Evolutionary conservation across 2,888 invertebrate species (phyloP), one percentile per base, ranked within the genome.

Genomic region (Zaprionus lineosus): DNA sequence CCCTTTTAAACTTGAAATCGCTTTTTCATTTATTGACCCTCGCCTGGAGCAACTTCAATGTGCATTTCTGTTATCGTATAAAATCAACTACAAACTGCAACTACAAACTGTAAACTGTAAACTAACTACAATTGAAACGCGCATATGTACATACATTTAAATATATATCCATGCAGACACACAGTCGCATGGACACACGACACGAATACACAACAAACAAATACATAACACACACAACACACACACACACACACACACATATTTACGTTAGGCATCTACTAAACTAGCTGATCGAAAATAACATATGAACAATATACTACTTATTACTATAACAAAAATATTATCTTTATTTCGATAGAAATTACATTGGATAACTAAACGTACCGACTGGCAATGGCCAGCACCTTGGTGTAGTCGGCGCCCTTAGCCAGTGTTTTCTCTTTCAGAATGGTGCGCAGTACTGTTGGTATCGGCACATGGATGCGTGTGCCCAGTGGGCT

Each of bases 401-500:
- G 90, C 40, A 99, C 90, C 91, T 98, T 98, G 0, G 98, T 97
- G 87, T 97, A 97, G 91, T 97, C 97, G 0, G 95, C 95, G 11
- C 95, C 95, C 89, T 97, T 97, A 0, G 93, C 91, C 57, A 93
- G 92, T 0, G 95, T 95, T 86, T 94, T 94, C 75, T 95, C 93
- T 88, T 95, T 96, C 24, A 97, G 91, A 61, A 96, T 94, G 6
- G 95, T 96, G 48, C 98, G 91, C 40, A 98, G 91, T 60, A 95
- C 92, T 2, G 97, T 95, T 0, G 99, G 99, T 62, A 99, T 95
- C 0, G 99, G 99, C 1, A 96, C 97, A 79, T 96, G 95, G 74
- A 99, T 97, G 75, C 99, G 92, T 1, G 97, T 99, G 11, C 99
- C 99, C 2, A 98, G 90, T 0, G 99, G 99, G 8, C 95, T 94